Base-by-base conservation (phyloP, 2,797 vertebrate genomes). In the Mus minutoides region DNA sequence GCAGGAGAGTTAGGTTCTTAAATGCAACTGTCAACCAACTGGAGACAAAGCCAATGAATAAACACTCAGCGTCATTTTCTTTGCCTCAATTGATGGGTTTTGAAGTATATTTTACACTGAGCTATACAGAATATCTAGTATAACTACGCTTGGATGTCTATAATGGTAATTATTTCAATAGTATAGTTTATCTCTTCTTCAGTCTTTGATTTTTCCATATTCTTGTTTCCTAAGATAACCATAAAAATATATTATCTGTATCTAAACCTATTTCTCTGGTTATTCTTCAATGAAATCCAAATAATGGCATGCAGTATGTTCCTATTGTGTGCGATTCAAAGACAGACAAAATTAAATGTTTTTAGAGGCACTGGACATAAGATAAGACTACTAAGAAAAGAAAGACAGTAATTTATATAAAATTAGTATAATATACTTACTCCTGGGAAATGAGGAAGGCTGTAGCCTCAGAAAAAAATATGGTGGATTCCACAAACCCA, bases 331-430 rank as follows among this genome's bases (percentile, higher is more conserved):
- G 37, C 10, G 49, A 8, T 58, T 92, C 16, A 85, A 71, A 94
- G 7, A 67, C 2, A 80, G 40, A 24, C 21, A 96, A 93, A 93
- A 82, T 97, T 94, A 92, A 88, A n/a, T 71, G 46, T 26, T 13
- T 37, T 40, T 0, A 73, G 76, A 52, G 43, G 93, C 40, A 96
- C 56, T 22, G 13, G 22, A 43, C 46, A 40, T 91, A 56, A 89
- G 40, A 54, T 86, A 94, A 40, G 89, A 75, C 24, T 85, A 16
- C 37, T 58, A 92, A 90, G 26, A 34, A 90, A 94, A 95, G 16
- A 54, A 71, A 78, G 69, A 85, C 46, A 87, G 78, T 56, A 9
- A 10, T 73, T 84, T 88, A 60, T 94, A 62, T 86, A 89, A 88
- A 76, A 86, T 87, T 54, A 92, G 64, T 88, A 6, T 78, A 52